These are phyloP conservation scores for Parascotia fuliginaria DNA, from an alignment of 2,888 invertebrate genomes.

Conservation along the genomic window DNA sequence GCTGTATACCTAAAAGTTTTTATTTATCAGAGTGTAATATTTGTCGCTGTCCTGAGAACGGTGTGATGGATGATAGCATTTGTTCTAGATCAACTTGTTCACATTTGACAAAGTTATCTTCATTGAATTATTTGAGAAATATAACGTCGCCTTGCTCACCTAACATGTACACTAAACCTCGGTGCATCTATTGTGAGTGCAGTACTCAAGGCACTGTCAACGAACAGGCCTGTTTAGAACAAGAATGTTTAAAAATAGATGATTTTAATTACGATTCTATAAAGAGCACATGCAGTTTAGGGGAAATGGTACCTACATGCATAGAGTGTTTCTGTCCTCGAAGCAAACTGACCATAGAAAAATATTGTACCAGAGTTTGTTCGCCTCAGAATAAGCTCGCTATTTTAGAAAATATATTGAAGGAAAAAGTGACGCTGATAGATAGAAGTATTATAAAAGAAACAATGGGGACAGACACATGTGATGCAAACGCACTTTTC, in stretches of 20 bases:
- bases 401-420: constrained; percentile 62
- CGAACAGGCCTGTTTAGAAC: constrained; percentile 62
- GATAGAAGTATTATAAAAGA: constrained; percentile 52
- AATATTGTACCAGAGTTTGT: constrained; percentile 68
- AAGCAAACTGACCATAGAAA: constrained; percentile 51
- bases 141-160: constrained; percentile 51
- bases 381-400: constrained; percentile 59
- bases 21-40: constrained; percentile 68
- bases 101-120: constrained; percentile 25
- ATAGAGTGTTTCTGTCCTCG: constrained; percentile 70
- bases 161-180: constrained; percentile 60
- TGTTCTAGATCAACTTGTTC: constrained; percentile 58
- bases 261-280: constrained; percentile 46
- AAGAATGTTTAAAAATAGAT: constrained; percentile 58
- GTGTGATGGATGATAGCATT: constrained; percentile 51
- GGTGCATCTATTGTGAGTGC: constrained; percentile 73
- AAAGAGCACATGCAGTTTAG: constrained; percentile 57
- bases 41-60: constrained; percentile 64
- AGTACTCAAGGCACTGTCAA: constrained; percentile 56
- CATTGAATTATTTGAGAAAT: constrained; percentile 45
- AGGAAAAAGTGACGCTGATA: constrained; percentile 50
- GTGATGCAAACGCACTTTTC: constrained; percentile 63
- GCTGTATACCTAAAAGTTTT: constrained; percentile 63
- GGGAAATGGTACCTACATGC: constrained; percentile 69
- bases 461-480: constrained; percentile 40